These are phyloP conservation scores for Acropora tenuis DNA, from an alignment of 64 coral and sea anemone species.

Conservation along the genomic window DNA sequence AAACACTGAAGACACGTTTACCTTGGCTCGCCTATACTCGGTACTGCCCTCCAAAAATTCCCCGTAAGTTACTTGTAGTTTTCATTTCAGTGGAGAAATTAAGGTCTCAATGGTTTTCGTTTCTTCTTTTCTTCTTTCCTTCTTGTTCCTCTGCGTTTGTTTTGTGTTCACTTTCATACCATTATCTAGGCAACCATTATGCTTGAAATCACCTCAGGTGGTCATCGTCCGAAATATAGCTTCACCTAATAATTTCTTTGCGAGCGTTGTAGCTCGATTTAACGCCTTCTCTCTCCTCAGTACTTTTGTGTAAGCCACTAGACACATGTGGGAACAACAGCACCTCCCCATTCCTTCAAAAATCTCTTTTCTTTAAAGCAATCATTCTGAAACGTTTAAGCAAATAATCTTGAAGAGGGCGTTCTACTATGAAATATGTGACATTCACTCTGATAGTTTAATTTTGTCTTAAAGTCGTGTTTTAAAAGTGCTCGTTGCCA, in stretches of 20 bases:
- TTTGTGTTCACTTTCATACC: not conserved
- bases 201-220: no score
- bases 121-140: not conserved
- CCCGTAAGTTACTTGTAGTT: constrained; percentile 48
- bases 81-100: not conserved
- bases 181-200: no score
- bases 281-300: no score
- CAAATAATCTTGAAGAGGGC: not conserved
- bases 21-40: constrained; percentile 71
- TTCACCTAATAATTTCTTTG: no score
- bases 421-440: not conserved
- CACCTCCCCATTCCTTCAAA: not conserved
- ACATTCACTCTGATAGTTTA: not conserved
- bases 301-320: not conserved
- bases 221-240: no score
- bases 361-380: not conserved
- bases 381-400: not conserved
- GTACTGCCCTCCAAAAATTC: constrained; percentile 75
- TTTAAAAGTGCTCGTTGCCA: no score
- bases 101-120: not conserved
- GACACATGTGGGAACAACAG: constrained; percentile 16
- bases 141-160: not conserved
- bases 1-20: constrained; percentile 43
- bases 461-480: not conserved
- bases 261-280: no score